Base-by-base conservation (phyloP, 1,140 invertebrate genomes). In the Sminthurides bifidus region DNA sequence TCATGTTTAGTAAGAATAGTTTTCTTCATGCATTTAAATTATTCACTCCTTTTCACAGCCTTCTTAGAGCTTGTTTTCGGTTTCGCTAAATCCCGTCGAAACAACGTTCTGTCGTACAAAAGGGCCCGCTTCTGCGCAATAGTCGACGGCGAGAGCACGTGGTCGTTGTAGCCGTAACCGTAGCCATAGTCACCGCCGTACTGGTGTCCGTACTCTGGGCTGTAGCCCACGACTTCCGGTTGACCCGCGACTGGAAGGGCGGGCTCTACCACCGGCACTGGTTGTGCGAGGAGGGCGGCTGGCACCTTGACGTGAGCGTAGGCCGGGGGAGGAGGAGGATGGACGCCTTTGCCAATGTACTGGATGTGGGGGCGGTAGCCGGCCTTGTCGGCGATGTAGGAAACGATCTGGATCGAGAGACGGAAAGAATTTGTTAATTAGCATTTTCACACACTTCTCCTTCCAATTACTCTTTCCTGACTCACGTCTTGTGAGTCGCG, bases 261-360 rank as follows among this genome's bases (percentile, higher is more conserved):
- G 10, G 45, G 21, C 26, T 21, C 15, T 24, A 38, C 31, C 4
- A 27, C 33, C 2, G 21, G 35, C 8, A 10, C 40, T 8, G 19
- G 8, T 10, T 10, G 14, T 43, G 23, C 37, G 30, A 54, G 15
- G 10, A 54, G 19, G 5, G 26, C 12, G 3, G 46, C 2, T 50
- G 63, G 63, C 41, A 49, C 19, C 29, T 64, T 55, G 14, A 64
- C 56, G 30, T 64, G 24, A 23, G 63, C 63, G 44, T 61, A 64
- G 15, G 56, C 49, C n/a, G 63, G 63, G 14, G 63, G 63, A 17
- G 63, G 63, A 14, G 63, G 63, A 31, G 63, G 63, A 53, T 59
- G 59, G 17, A 46, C 50, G n/a, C 63, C 62, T 56, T 64, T 58
- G 23, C 53, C 49, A 19, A 64, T 57, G 56, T 64, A 64, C 44